Base-by-base conservation (phyloP, 2,113 vertebrate species). In the Etheostoma cragini region DNA sequence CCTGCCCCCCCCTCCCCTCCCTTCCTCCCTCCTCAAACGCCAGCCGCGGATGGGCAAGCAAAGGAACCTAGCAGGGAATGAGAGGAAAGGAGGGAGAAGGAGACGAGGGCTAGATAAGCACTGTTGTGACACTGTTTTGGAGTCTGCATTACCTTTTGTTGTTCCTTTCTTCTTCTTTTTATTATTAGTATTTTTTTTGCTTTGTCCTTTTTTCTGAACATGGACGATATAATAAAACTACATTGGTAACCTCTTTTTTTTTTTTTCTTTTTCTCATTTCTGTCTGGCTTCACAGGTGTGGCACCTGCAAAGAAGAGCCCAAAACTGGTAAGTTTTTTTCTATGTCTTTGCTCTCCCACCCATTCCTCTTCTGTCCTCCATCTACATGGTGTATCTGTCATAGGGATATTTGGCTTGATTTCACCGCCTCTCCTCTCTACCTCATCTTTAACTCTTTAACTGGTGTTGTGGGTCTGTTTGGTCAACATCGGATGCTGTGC, bases 221-320 rank as follows among this genome's bases (percentile, higher is more conserved):
- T 92, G 89, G 90, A 91, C 22, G 74, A 52, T 62, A 62, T 53
- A 58, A 22, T 49, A 8, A 63, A 84, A 84, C 80, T 85, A 13
- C 50, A 54, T 42, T 80, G 58, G 70, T 92, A 92, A 91, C 78
- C 50, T 22, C 50, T n/a, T 92, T 52, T 93, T 83, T 82, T 80
- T 94, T 95, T 95, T 57, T 93, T 89, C 85, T 72, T 16, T 66
- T 24, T n/a, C 91, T 86, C 42, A 50, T 85, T 87, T 87, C 73
- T 88, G 89, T 93, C 82, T 87, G 90, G 76, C 94, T 95, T 93
- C 93, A 88, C 96, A 99, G 98, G 97, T 94, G 96, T 98, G 95
- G 98, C 96, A 49, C 96, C 97, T 93, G 96, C 97, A 87, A 99
- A 99, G 96, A 99, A 98, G 96, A 99, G 98, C 95, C 98, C 98